phyloP scores from a whole-genome alignment of 2,113 vertebrate species.

The Jaculus jaculus region DNA sequence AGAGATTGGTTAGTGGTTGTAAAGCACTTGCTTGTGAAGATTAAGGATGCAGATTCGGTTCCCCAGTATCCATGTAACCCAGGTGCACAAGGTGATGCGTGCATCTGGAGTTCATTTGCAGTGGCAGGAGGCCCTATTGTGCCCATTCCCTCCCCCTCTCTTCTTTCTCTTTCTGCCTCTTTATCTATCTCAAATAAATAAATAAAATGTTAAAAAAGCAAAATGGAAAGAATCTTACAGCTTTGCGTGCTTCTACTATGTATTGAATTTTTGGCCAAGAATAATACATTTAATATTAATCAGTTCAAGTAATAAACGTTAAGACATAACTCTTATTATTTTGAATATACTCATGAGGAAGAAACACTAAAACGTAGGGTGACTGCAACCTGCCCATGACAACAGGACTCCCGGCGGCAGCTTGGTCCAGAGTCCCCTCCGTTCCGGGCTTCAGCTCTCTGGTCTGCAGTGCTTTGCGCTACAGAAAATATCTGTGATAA shows the following conservation, averaged over 20 bases:
- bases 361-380: background rate
- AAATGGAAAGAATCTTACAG: background rate
- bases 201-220: background rate
- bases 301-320: background rate
- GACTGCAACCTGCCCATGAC: background rate
- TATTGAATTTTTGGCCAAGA: background rate
- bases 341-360: background rate
- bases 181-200: too few species aligned
- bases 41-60: too few species aligned
- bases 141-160: too few species aligned
- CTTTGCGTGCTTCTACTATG: background rate
- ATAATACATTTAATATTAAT: background rate
- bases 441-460: accelerated
- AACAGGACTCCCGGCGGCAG: background rate
- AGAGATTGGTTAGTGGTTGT: too few species aligned
- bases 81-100: too few species aligned
- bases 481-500: background rate
- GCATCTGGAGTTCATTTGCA: too few species aligned
- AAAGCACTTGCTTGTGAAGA: too few species aligned
- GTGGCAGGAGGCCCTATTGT: too few species aligned
- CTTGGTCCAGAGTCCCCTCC: background rate
- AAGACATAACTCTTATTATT: background rate
- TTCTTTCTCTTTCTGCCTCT: too few species aligned
- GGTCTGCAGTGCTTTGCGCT: too few species aligned
- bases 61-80: too few species aligned